Evolutionary conservation across 2,113 vertebrate genomes (phyloP), one percentile per base, ranked within the genome.

Genomic region (Ellobius talpinus): DNA sequence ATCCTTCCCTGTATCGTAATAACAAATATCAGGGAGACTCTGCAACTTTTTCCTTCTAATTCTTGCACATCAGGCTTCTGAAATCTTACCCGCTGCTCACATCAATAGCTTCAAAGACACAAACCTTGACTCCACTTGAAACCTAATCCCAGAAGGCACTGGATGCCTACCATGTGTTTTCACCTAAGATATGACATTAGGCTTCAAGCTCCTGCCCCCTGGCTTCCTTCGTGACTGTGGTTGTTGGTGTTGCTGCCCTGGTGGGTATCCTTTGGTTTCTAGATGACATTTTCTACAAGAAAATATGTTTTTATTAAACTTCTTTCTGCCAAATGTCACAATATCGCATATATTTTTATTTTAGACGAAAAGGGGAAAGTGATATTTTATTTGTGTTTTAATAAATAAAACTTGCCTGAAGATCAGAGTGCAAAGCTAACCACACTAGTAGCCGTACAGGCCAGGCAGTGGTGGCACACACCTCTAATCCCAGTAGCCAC

Each of bases 21-120:
- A 84, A 36, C 45, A 45, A 86, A n/a, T 73, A 87, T 36, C 78
- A 90, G 31, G 36, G 39, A 87, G 81, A 73, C 61, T 88, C 72
- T 90, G 31, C 3, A 73, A 42, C 39, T 87, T 76, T 74, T 50
- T 63, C 5, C 85, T 55, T 45, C 65, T 84, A 91, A 76, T 79
- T 89, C 16, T 91, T 96, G 79, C 14, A 65, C 74, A 58, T 66
- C n/a, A 76, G 61, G 33, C 13, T 94, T 39, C 73, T 82, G 52
- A 91, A 55, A 94, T 79, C 65, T 94, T 93, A 76, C 26, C 11
- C 2, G 55, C 1, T 82, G n/a, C 82, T 86, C 47, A 65, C 73
- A 66, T 90, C 95, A 55, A 36, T 77, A 84, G 17, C 73, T 96
- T 93, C 47, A 95, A 66, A 90, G 55, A 93, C 73, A 52, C 36